These are phyloP conservation scores for Itoplectis maculator DNA, from an alignment of 2,888 invertebrate species.

Conservation along the genomic window DNA sequence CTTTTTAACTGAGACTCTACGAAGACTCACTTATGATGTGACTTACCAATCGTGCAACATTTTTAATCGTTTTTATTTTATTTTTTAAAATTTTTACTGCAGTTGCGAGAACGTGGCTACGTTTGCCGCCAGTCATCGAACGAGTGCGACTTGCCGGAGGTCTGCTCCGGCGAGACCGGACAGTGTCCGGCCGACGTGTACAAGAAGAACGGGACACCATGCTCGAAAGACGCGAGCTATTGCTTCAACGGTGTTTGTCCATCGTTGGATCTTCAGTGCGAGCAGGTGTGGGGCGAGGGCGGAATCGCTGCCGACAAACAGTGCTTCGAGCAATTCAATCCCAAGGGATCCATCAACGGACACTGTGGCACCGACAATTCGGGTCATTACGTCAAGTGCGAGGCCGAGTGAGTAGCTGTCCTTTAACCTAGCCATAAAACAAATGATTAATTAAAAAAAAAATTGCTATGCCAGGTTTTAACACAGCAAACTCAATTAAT, in stretches of 20 bases:
- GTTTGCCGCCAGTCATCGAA: constrained; percentile 94
- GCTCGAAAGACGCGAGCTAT: constrained; percentile 90
- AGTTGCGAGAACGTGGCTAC: constrained; percentile 91
- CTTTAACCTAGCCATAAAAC: no score
- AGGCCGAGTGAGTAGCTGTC: constrained; percentile 90
- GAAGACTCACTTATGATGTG: not conserved
- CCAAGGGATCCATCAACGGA: constrained; percentile 97
- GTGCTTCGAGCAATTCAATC: constrained; percentile 98
- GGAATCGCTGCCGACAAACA: constrained; percentile 93
- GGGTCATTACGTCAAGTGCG: constrained; percentile 94
- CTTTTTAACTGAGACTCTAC: not conserved
- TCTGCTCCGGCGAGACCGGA: constrained; percentile 95
- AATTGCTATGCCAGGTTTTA: no score
- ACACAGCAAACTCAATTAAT: no score
- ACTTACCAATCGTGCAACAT: not conserved
- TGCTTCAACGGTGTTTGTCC: constrained; percentile 98
- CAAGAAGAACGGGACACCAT: constrained; percentile 96
- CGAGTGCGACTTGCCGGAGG: constrained; percentile 98
- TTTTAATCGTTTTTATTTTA: constrained; percentile 69
- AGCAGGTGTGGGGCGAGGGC: constrained; percentile 96
- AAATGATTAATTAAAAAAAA: no score
- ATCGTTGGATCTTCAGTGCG: constrained; percentile 94
- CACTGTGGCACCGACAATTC: constrained; percentile 95
- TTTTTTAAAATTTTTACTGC: constrained; percentile 75
- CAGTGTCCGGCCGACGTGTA: constrained; percentile 95